phyloP scores from a whole-genome alignment of 2,797 vertebrate genomes.

The Parotocinclus haroldoi region DNA sequence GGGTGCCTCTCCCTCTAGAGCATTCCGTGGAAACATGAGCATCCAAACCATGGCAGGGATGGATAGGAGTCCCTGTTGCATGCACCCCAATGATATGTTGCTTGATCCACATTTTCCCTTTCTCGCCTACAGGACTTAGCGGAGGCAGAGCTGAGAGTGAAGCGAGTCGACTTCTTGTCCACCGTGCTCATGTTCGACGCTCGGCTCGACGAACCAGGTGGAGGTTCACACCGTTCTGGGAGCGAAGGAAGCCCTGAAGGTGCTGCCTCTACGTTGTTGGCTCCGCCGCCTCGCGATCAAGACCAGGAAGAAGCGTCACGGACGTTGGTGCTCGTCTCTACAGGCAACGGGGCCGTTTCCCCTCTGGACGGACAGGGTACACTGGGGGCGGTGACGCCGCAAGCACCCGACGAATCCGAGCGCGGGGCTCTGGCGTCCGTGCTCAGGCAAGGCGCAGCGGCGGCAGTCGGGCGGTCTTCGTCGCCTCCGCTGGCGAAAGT shows the following conservation, averaged over 20 bases:
- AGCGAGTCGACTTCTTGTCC: slow-evolving; percentile 78
- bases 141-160: slow-evolving; percentile 55
- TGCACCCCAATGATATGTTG: too few relatives aligned
- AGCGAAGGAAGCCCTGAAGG: slow-evolving; percentile 81
- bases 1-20: too few relatives aligned
- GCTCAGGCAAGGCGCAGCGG: slow-evolving; percentile 66
- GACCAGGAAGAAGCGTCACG: slow-evolving; percentile 85
- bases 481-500: slow-evolving; percentile 86
- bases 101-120: slow-evolving; percentile 50
- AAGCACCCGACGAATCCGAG: slow-evolving; percentile 80
- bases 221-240: slow-evolving; percentile 65
- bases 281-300: slow-evolving; percentile 74
- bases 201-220: slow-evolving; percentile 64
- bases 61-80: too few relatives aligned
- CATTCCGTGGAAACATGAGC: too few relatives aligned
- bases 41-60: too few relatives aligned
- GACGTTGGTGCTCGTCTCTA: slow-evolving; percentile 83
- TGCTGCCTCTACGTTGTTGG: slow-evolving; percentile 74
- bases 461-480: slow-evolving; percentile 59
- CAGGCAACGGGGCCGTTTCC: slow-evolving; percentile 79
- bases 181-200: slow-evolving; percentile 68
- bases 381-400: slow-evolving; percentile 78
- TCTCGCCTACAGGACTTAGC: slow-evolving; percentile 21
- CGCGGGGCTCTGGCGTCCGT: slow-evolving; percentile 79
- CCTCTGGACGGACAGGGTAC: slow-evolving; percentile 76